Evolutionary conservation across 2,797 vertebrate species (phyloP), one percentile per base, ranked within the genome.

Genomic region (Pogonophryne albipinna): DNA sequence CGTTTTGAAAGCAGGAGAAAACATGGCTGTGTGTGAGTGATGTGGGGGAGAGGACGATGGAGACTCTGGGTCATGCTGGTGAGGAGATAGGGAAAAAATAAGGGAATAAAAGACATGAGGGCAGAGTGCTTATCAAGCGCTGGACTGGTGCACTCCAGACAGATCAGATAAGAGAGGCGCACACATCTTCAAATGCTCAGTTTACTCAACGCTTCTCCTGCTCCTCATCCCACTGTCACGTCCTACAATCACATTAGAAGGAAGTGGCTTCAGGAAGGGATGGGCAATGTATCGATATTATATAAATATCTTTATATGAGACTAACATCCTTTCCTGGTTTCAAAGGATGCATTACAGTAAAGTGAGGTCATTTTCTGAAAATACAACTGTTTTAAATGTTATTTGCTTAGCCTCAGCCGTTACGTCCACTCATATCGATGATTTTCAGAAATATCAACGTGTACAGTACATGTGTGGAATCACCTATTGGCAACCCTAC

Each of bases 61-160:
- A 61, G 49, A 61, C 38, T 79, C 16, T 3, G 20, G 73, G 78
- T 86, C 60, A 85, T 82, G 66, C 78, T 80, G 87, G 86, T 91
- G 82, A 85, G 74, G 64, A 83, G 85, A 89, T 82, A 76, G 67
- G 63, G 69, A 87, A 77, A 49, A 76, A 70, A 75, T 76, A 78
- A 62, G 55, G 70, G 72, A 85, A 75, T 87, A 79, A 84, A 89
- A 89, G 71, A 87, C 76, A 87, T 84, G 79, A 87, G 81, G 85
- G 85, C 71, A 72, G 74, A 74, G 83, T 75, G 81, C 85, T 83
- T 85, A 91, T 93, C 85, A 71, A 82, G 74, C 65, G 66, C 65
- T 71, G 79, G 78, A 75, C 73, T 58, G 58, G 76, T 83, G 77
- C 80, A 82, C 83, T 91, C 80, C 60, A 85, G 84, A 85, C 77